Conservation (phyloP, 2,113 vertebrate species). For the Stictonetta naevosa region DNA sequence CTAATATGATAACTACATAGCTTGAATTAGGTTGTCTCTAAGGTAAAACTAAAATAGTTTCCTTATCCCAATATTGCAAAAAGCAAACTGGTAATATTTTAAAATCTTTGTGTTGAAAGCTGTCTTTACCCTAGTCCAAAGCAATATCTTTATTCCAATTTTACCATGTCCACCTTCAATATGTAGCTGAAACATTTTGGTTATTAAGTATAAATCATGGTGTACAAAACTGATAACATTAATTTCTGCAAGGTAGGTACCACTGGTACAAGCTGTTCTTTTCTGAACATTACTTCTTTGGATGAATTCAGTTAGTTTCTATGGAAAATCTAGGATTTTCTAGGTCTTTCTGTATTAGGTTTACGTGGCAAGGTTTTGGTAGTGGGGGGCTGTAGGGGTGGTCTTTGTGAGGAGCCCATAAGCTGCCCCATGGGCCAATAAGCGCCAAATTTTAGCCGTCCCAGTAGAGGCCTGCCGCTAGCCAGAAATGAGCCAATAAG, state of each 20-base stretch:
- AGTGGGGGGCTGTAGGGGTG: too few relatives aligned
- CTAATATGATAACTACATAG: conserved; percentile 4
- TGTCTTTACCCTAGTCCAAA: neutral
- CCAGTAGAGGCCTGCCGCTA: too few relatives aligned
- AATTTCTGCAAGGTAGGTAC: conserved; percentile 46
- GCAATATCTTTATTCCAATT: conserved; percentile 22
- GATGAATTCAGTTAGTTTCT: conserved; percentile 45
- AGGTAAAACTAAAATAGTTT: conserved; percentile 36
- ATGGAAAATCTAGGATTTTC: conserved; percentile 26
- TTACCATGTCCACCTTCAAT: conserved; percentile 24
- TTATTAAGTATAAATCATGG: conserved; percentile 30
- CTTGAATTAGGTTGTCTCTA: conserved; percentile 33
- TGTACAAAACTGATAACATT: conserved; percentile 47
- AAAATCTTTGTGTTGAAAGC: conserved; percentile 46
- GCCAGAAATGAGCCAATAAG: too few relatives aligned
- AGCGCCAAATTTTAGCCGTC: too few relatives aligned
- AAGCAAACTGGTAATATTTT: conserved; percentile 42
- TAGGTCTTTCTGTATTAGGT: neutral
- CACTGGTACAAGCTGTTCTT: neutral
- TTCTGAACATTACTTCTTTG: neutral
- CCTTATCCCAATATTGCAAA: conserved; percentile 50
- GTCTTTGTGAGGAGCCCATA: too few relatives aligned
- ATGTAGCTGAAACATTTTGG: neutral
- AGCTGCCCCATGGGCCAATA: too few relatives aligned
- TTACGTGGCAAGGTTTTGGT: too few relatives aligned